Evolutionary conservation across 2,888 invertebrate genomes (phyloP), one percentile per base, ranked within the genome.

Genomic region (Patella ulyssiponensis): DNA sequence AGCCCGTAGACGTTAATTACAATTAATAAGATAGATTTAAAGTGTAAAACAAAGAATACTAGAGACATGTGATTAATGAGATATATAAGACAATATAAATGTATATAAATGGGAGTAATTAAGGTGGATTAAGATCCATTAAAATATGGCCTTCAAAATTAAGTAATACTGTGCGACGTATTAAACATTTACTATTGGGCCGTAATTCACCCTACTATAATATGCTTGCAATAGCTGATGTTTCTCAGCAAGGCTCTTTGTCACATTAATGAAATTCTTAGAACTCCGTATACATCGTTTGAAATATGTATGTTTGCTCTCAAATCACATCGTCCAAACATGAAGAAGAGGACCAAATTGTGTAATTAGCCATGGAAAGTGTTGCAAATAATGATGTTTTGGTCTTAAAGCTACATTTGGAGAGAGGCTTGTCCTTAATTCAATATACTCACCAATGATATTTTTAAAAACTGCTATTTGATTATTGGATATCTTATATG

Each of bases 371-470:
- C 23, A 20, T 20, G 64, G 64, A 64, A 20, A 64, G 9, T 64
- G 20, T 20, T 64, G 64, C n/a, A 64, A 20, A 20, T 64, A 64
- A 20, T 64, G 64, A 64, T 64, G 64, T 64, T 64, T 64, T n/a
- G 64, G 64, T 64, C 64, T 64, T 64, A 64, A 64, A 7, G n/a
- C 9, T 64, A 20, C 23, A 64, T 64, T 20, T 5, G 64, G n/a
- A 64, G n/a, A 64, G 9, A 64, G 64, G n/a, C 23, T 64, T 20
- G 7, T n/a, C 23, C 64, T 64, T 64, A n/a, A 9, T 9, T 14
- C 64, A 64, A 64, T 64, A 17, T 64, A 64, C 23, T 64, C 20
- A 64, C n/a, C 64, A 64, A 20, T 64, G 27, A 27, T 27, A 27
- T 27, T 54, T 54, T 54, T 12, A 54, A 54, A 1, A 17, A 54